phyloP scores from a whole-genome alignment of 1,140 invertebrate genomes.

The Holotrichia oblita region DNA sequence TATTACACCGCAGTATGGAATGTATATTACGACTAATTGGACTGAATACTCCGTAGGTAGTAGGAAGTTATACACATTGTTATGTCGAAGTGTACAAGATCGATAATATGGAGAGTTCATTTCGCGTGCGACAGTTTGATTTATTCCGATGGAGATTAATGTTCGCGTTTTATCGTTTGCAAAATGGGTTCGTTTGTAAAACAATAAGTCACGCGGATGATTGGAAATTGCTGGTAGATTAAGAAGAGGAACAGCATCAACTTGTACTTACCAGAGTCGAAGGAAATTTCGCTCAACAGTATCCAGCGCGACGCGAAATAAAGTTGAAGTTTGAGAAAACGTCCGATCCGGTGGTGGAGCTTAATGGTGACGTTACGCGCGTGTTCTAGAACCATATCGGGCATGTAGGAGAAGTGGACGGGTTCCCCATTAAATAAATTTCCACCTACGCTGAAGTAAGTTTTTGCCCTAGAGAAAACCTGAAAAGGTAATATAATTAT shows the following conservation, averaged over 20 bases:
- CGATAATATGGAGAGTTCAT: conserved; percentile 31
- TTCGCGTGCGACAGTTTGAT: conserved; percentile 47
- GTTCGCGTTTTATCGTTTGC: conserved; percentile 4
- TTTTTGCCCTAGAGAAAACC: conserved; percentile 75
- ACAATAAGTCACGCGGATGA: conserved; percentile 30
- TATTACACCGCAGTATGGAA: not conserved
- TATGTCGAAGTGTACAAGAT: conserved; percentile 30
- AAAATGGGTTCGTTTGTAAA: conserved; percentile 6
- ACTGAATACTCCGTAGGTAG: not conserved
- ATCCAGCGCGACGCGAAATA: conserved; percentile 89
- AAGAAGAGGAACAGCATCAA: conserved; percentile 26
- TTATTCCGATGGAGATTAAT: conserved; percentile 41
- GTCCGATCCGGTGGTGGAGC: conserved; percentile 79
- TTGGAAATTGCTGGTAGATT: conserved; percentile 44
- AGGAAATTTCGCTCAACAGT: conserved; percentile 86
- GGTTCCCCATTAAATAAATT: conserved; percentile 72
- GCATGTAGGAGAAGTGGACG: conserved; percentile 78
- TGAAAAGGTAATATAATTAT: conserved; percentile 50
- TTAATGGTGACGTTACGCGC: conserved; percentile 86
- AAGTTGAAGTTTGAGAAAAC: conserved; percentile 81
- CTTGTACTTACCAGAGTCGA: conserved; percentile 74
- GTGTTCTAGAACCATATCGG: conserved; percentile 82
- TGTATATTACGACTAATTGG: conserved; percentile 24
- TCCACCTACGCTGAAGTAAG: conserved; percentile 77
- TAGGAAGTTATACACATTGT: not conserved